Percentiles rank a stretch among this genome's conserved stretches.
phyloP scores from a whole-genome alignment of 2,797 vertebrate species.

The Cheirogaleus major region DNA sequence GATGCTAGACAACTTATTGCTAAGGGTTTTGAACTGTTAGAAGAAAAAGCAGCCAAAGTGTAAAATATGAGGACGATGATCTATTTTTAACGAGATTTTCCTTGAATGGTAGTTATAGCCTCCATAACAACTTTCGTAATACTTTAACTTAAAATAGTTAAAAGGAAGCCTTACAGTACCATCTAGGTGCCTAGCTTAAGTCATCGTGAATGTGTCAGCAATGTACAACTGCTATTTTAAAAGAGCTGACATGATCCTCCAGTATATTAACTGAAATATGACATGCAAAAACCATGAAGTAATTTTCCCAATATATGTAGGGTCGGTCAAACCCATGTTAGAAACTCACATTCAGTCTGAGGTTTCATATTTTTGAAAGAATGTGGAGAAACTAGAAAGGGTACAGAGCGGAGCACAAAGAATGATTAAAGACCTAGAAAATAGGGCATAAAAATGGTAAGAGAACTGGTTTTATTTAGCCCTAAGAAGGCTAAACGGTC shows the following conservation, averaged over 20 bases:
- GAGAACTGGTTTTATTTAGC: background rate
- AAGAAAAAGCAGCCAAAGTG: background rate
- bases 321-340: background rate
- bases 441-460: background rate
- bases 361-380: slow-evolving; percentile 21
- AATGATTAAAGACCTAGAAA: slow-evolving; percentile 38
- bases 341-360: background rate
- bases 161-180: background rate
- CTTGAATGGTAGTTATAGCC: background rate
- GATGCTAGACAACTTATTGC: background rate
- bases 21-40: slow-evolving; percentile 10
- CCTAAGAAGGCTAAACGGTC: background rate
- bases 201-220: background rate
- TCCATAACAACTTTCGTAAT: background rate
- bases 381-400: slow-evolving; percentile 26
- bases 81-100: slow-evolving; percentile 34
- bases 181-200: background rate
- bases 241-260: background rate
- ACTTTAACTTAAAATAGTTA: slow-evolving; percentile 43
- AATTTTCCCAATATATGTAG: background rate
- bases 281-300: background rate
- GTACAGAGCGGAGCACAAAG: background rate
- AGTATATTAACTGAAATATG: slow-evolving; percentile 4
- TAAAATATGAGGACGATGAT: background rate
- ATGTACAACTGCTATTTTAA: background rate